Conservation (phyloP, 1,140 invertebrate species). For the Lepidurus apus region DNA sequence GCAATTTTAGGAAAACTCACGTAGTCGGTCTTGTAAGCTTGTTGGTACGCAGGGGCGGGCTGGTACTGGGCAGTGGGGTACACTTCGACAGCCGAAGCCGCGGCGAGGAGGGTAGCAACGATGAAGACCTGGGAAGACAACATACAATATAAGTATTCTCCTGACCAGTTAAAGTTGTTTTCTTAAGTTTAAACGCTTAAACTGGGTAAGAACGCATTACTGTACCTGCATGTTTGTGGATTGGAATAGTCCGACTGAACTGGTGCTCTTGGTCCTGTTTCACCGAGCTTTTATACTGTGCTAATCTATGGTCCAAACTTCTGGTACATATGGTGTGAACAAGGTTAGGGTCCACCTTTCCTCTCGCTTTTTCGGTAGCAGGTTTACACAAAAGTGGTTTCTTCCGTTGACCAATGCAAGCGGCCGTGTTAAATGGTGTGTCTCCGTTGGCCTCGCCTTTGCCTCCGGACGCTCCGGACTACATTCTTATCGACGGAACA, state of each 20-base stretch:
- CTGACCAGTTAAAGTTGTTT: background rate
- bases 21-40: slow-evolving; percentile 7
- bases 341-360: slow-evolving; percentile 1
- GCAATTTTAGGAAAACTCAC: background rate
- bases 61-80: slow-evolving; percentile 24
- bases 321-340: background rate
- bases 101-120: slow-evolving; percentile 6
- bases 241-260: background rate
- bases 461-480: background rate
- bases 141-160: background rate
- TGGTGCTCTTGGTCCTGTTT: background rate
- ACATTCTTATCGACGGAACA: background rate
- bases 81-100: background rate
- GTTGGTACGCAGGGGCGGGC: slow-evolving; percentile 26
- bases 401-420: background rate
- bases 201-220: too few relatives aligned
- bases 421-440: background rate
- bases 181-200: background rate
- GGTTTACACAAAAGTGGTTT: background rate
- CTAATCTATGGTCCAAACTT: background rate
- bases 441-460: slow-evolving; percentile 4
- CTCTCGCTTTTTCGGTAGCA: background rate
- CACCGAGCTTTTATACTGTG: background rate
- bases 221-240: slow-evolving; percentile 26
- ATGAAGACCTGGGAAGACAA: background rate